phyloP scores from a whole-genome alignment of 2,888 invertebrate species.

The Selenia dentaria region DNA sequence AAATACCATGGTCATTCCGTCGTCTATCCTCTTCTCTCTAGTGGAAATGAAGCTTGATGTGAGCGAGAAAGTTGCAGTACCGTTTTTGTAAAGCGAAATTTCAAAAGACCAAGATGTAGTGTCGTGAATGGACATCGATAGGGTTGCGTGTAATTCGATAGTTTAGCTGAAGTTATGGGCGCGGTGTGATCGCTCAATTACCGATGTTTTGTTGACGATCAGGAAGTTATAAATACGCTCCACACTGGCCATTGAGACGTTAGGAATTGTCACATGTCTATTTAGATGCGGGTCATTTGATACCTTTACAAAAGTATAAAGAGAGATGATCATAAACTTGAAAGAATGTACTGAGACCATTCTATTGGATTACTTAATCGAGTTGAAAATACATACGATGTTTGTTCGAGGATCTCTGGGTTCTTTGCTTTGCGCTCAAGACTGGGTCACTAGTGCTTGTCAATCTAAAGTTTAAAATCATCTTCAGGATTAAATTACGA shows the following conservation, averaged over 20 bases:
- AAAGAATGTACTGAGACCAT: slow-evolving; percentile 4
- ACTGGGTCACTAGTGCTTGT: too few relatives aligned
- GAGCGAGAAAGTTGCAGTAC: slow-evolving; percentile 39
- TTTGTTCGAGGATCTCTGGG: background rate
- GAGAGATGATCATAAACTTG: slow-evolving; percentile 18
- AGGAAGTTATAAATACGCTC: slow-evolving; percentile 75
- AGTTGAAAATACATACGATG: background rate
- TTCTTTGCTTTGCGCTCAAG: too few relatives aligned
- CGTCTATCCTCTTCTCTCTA: slow-evolving; percentile 37
- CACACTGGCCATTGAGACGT: slow-evolving; percentile 33
- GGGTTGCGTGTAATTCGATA: slow-evolving; percentile 74
- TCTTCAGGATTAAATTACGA: too few relatives aligned
- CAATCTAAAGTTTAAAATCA: too few relatives aligned
- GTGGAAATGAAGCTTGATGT: slow-evolving; percentile 4
- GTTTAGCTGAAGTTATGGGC: slow-evolving; percentile 65
- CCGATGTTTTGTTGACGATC: slow-evolving; percentile 62
- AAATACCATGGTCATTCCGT: slow-evolving; percentile 40
- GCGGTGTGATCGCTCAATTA: slow-evolving; percentile 77
- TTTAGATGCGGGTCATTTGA: slow-evolving; percentile 19
- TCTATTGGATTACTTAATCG: slow-evolving; percentile 20
- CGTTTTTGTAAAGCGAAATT: slow-evolving; percentile 48
- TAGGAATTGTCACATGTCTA: slow-evolving; percentile 20
- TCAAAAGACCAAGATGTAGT: slow-evolving; percentile 40
- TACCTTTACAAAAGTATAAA: slow-evolving; percentile 17
- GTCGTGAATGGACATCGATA: slow-evolving; percentile 52